Conservation (phyloP, 64 coral and sea anemone species). For the Montipora capricornis region DNA sequence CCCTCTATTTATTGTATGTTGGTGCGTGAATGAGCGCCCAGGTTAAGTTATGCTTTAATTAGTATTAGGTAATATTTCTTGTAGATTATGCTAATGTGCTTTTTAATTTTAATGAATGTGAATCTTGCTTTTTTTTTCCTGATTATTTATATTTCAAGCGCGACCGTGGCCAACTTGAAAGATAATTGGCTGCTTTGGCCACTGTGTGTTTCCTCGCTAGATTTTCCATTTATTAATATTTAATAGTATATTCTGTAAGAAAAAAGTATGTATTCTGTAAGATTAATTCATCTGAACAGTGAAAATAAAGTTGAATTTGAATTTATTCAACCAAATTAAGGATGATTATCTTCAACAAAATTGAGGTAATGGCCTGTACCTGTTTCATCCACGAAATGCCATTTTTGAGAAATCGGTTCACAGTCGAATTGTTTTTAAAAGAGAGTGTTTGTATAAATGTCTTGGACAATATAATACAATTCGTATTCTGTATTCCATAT, state of each 20-base stretch:
- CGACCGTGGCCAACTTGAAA: not conserved
- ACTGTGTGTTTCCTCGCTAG: not conserved
- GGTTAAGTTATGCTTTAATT: not conserved
- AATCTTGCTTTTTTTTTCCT: not conserved
- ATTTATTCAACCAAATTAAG: too few species aligned
- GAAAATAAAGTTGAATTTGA: not conserved
- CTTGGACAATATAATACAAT: too few species aligned
- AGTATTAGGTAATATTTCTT: not conserved
- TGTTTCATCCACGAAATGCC: not conserved
- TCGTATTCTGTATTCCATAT: too few species aligned
- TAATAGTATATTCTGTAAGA: not conserved
- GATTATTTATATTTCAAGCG: not conserved
- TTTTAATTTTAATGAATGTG: not conserved
- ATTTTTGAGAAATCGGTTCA: not conserved
- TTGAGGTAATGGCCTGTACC: not conserved
- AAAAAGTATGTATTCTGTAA: too few species aligned
- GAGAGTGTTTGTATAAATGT: constrained; percentile 33
- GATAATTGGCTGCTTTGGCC: too few species aligned
- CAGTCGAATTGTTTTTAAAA: constrained; percentile 37
- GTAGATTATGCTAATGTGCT: not conserved
- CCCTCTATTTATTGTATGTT: not conserved
- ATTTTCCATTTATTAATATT: not conserved
- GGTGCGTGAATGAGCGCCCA: not conserved
- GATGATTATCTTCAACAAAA: too few species aligned
- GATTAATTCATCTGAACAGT: constrained; percentile 5